These are phyloP conservation scores for Dipodomys spectabilis DNA, from an alignment of 2,113 vertebrate species.

Conservation along the genomic window DNA sequence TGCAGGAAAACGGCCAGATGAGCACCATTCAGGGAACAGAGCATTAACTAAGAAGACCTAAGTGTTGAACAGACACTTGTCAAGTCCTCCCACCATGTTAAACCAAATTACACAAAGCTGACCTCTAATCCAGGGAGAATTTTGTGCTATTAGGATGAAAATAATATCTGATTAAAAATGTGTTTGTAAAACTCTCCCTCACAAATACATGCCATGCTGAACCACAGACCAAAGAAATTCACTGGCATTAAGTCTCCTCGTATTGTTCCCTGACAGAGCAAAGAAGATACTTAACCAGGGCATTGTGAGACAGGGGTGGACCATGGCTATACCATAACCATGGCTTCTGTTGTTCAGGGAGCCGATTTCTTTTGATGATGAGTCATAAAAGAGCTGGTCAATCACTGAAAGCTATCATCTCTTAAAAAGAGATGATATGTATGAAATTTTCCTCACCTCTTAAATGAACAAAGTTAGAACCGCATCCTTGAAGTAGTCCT, in stretches of 20 bases:
- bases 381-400: not conserved
- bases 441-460: not conserved
- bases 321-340: not conserved
- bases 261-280: not conserved
- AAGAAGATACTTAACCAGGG: not conserved
- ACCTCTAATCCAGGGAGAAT: constrained; percentile 63
- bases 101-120: constrained; percentile 45
- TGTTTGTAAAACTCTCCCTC: constrained; percentile 59
- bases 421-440: not conserved
- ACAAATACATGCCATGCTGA: constrained; percentile 46
- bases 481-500: not conserved
- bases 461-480: not conserved
- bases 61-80: not conserved
- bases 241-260: not conserved
- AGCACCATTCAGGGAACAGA: not conserved
- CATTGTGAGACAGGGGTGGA: accelerated
- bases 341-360: not conserved
- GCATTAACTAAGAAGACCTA: constrained; percentile 11
- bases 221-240: constrained; percentile 53
- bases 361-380: not conserved
- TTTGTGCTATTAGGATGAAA: constrained; percentile 52
- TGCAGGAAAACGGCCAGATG: not conserved
- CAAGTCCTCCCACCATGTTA: constrained; percentile 56
- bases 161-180: constrained; percentile 64
- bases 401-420: not conserved